Evolutionary conservation across 2,113 vertebrate species (phyloP).

Genomic region (Oenanthe oenanthe): DNA sequence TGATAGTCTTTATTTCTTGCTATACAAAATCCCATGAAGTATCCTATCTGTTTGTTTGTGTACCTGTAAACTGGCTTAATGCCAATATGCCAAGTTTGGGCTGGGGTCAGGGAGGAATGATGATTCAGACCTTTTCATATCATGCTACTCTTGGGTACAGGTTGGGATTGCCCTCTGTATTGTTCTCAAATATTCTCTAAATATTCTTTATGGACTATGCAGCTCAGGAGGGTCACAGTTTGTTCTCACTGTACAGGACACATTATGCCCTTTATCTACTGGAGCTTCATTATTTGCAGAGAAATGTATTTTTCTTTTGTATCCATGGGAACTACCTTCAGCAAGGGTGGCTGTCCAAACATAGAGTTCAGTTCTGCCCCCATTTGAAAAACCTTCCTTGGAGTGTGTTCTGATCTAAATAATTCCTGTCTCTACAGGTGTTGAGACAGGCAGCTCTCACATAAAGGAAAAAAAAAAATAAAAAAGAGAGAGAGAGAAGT

Average conservation of each 20-base stretch:
- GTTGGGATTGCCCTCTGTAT: not conserved
- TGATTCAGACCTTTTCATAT: not conserved
- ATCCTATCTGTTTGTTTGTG: constrained; percentile 17
- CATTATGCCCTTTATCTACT: not conserved
- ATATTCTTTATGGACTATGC: not conserved
- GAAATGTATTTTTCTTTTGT: constrained; percentile 10
- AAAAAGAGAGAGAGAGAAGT: not conserved
- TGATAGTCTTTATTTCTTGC: not conserved
- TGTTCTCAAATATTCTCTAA: not conserved
- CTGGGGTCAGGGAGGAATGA: not conserved
- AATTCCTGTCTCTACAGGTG: constrained; percentile 71
- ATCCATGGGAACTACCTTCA: constrained; percentile 50
- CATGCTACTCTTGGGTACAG: not conserved
- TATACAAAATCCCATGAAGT: constrained; percentile 1
- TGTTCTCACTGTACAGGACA: not conserved
- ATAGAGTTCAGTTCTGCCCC: not conserved
- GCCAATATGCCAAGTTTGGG: not conserved
- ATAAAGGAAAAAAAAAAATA: not conserved
- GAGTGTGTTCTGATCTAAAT: constrained; percentile 45
- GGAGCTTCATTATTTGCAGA: constrained; percentile 30
- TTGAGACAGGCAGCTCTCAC: constrained; percentile 21
- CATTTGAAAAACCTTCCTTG: not conserved
- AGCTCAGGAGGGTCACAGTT: not conserved
- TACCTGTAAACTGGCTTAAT: constrained; percentile 62
- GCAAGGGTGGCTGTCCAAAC: constrained; percentile 45